phyloP scores from a whole-genome alignment of 2,888 invertebrate genomes.

The Acanthosepion pharaonis region DNA sequence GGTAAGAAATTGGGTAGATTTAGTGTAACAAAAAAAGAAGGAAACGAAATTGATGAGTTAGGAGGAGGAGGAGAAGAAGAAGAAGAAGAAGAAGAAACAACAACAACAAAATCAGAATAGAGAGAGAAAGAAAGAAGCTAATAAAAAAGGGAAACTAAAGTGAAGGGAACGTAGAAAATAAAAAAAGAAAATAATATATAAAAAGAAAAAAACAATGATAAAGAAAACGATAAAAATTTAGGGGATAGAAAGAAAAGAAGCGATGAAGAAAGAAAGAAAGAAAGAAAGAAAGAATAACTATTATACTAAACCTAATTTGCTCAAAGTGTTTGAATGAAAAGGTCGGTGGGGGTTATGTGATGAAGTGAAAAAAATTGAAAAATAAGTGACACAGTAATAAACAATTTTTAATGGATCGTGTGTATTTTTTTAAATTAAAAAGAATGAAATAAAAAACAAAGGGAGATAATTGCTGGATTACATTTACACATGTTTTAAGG shows the following conservation, averaged over 20 bases:
- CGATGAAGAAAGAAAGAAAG: neutral
- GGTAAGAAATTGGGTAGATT: neutral
- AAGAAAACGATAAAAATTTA: neutral
- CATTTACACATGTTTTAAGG: neutral
- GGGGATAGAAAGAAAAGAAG: no score
- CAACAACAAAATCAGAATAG: neutral
- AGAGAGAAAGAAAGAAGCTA: neutral
- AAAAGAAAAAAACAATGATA: neutral
- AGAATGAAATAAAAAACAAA: neutral
- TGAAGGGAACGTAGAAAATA: neutral
- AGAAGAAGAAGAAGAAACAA: neutral
- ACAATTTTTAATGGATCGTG: neutral
- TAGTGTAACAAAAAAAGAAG: neutral
- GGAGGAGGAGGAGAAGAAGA: neutral
- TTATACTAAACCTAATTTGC: neutral
- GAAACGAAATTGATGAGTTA: neutral
- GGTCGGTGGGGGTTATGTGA: neutral
- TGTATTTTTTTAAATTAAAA: neutral
- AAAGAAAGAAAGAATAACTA: neutral
- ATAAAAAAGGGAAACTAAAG: neutral
- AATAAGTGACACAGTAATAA: neutral
- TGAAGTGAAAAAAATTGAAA: neutral
- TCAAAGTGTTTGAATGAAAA: conserved; percentile 11
- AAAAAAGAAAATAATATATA: no score
- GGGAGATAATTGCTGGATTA: neutral